phyloP scores from a whole-genome alignment of 2,797 vertebrate species.

The Syngnathus acus region DNA sequence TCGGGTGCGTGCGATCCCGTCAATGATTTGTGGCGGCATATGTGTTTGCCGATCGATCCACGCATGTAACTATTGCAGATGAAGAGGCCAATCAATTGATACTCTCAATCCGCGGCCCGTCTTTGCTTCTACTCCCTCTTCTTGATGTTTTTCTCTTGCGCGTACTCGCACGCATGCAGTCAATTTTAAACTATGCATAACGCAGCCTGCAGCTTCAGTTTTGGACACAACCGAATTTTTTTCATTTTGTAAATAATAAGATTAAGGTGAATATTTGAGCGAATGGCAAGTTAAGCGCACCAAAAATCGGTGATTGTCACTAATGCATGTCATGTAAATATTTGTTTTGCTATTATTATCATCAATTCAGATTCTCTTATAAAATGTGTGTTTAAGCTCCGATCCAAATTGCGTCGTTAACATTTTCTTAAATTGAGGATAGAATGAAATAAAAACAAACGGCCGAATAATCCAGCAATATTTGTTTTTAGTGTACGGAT shows the following conservation, averaged over 20 bases:
- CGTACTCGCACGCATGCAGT: constrained; percentile 5
- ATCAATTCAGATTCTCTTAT: background rate
- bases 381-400: background rate
- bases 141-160: constrained; percentile 30
- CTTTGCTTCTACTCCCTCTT: constrained; percentile 27
- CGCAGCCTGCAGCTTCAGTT: background rate
- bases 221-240: background rate
- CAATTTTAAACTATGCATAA: constrained; percentile 41
- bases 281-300: background rate
- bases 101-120: constrained; percentile 38
- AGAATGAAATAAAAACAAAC: background rate
- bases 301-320: background rate
- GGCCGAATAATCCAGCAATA: too few relatives aligned
- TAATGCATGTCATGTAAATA: background rate
- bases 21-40: constrained; percentile 66
- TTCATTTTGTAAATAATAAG: too few relatives aligned
- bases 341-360: background rate
- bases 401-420: background rate
- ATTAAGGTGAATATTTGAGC: background rate
- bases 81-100: constrained; percentile 66
- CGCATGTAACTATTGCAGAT: constrained; percentile 71
- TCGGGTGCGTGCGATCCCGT: constrained; percentile 60
- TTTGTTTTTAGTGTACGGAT: too few relatives aligned
- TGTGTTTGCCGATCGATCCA: constrained; percentile 71
- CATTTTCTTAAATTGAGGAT: background rate